These are phyloP conservation scores for Lepidothrix coronata DNA, from an alignment of 2,113 vertebrate species.

Conservation along the genomic window DNA sequence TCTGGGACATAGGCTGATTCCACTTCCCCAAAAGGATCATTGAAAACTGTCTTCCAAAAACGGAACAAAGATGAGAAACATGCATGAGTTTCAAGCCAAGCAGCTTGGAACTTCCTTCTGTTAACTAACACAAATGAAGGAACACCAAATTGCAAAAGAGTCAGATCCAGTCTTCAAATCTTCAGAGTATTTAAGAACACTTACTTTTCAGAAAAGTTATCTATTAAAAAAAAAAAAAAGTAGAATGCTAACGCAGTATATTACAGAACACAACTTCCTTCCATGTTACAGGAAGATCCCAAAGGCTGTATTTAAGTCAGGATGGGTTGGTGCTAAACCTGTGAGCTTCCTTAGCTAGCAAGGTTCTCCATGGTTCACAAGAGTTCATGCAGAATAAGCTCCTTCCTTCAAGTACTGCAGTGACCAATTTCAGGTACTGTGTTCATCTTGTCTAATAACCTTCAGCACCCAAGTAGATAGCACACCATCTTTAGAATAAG, in stretches of 20 bases:
- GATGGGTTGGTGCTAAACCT: not conserved
- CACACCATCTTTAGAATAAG: not conserved
- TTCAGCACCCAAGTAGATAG: not conserved
- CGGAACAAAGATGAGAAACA: not conserved
- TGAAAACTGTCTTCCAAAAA: not conserved
- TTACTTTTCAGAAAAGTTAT: not conserved
- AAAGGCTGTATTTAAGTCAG: not conserved
- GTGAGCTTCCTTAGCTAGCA: not conserved
- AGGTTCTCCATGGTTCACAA: not conserved
- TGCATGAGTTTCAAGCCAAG: not conserved
- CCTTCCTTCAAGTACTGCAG: not conserved
- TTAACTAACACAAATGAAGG: not conserved
- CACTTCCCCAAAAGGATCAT: not conserved
- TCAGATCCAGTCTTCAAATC: not conserved
- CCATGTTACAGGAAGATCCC: not conserved
- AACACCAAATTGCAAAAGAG: not conserved
- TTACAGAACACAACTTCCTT: not conserved
- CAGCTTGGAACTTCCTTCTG: not conserved
- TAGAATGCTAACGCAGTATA: not conserved
- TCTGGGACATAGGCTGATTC: not conserved
- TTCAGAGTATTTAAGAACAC: not conserved
- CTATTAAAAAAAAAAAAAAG: not conserved
- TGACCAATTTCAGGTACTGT: not conserved
- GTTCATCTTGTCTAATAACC: not conserved
- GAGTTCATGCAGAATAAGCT: not conserved